Conservation (phyloP, 2,113 vertebrate species). For the Spermophilus dauricus region DNA sequence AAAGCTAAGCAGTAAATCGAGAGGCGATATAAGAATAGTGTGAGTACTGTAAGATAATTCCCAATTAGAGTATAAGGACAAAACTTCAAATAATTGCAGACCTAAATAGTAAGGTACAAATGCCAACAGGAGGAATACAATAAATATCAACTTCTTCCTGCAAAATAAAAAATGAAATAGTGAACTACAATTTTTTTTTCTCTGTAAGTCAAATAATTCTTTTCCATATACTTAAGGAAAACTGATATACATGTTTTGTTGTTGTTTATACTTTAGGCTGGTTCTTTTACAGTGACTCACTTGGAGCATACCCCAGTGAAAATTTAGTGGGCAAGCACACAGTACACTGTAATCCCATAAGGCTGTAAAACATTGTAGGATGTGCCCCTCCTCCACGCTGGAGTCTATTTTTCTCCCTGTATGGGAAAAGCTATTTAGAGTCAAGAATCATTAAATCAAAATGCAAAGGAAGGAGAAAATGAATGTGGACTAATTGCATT, state of each 20-base stretch:
- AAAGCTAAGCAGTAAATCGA: slow-evolving; percentile 49
- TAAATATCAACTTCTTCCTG: slow-evolving; percentile 4
- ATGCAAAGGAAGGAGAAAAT: slow-evolving; percentile 75
- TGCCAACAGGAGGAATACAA: slow-evolving; percentile 19
- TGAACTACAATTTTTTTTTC: slow-evolving; percentile 21
- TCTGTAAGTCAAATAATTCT: slow-evolving; percentile 30
- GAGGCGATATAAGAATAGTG: slow-evolving; percentile 23
- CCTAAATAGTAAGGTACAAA: slow-evolving; percentile 33
- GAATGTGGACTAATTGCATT: slow-evolving; percentile 67
- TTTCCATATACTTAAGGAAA: slow-evolving; percentile 6
- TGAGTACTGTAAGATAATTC: slow-evolving; percentile 39
- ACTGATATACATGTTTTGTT: neutral
- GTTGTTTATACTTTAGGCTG: slow-evolving; percentile 26
- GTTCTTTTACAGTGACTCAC: slow-evolving; percentile 15
- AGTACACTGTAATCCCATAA: neutral
- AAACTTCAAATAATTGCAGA: slow-evolving; percentile 4
- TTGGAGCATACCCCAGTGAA: neutral
- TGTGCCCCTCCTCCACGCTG: slow-evolving; percentile 39
- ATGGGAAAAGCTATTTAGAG: slow-evolving; percentile 61
- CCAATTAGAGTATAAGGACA: neutral
- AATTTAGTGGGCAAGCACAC: neutral
- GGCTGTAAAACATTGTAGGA: neutral
- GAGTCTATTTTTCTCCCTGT: slow-evolving; percentile 43
- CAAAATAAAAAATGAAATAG: slow-evolving; percentile 60
- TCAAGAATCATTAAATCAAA: slow-evolving; percentile 75